Conservation (phyloP, 2,113 vertebrate genomes). For the Salvelinus sp. region DNA sequence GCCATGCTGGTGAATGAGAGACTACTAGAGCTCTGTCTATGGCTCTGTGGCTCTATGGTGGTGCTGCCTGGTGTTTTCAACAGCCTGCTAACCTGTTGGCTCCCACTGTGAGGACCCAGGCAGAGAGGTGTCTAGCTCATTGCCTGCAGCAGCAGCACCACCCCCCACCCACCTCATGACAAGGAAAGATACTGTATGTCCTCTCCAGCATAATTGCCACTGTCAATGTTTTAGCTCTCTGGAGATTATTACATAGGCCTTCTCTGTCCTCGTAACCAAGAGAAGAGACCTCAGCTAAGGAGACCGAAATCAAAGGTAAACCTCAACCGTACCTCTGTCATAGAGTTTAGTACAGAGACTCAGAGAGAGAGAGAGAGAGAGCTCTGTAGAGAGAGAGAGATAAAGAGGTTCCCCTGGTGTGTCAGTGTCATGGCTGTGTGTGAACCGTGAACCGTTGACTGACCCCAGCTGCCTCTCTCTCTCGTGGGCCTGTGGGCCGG, state of each 20-base stretch:
- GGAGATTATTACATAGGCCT: not conserved
- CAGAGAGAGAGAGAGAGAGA: not conserved
- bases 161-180: not conserved
- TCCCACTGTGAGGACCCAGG: not conserved
- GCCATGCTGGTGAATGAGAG: constrained; percentile 6
- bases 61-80: too few species aligned
- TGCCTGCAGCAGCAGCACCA: not conserved
- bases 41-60: not conserved
- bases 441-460: constrained; percentile 28
- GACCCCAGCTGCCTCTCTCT: constrained; percentile 59
- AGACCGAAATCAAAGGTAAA: not conserved
- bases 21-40: not conserved
- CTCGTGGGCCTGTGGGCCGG: constrained; percentile 40
- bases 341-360: not conserved
- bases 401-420: not conserved
- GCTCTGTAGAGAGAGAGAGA: not conserved
- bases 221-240: not conserved
- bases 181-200: not conserved
- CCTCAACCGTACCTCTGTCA: too few species aligned
- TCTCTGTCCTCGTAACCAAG: not conserved
- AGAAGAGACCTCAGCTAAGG: not conserved
- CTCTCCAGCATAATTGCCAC: not conserved
- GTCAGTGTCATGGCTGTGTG: constrained; percentile 1
- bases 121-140: not conserved
- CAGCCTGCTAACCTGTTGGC: too few species aligned